Conservation (phyloP, 2,888 invertebrate genomes). For the Lasioglossum oenotherae region DNA sequence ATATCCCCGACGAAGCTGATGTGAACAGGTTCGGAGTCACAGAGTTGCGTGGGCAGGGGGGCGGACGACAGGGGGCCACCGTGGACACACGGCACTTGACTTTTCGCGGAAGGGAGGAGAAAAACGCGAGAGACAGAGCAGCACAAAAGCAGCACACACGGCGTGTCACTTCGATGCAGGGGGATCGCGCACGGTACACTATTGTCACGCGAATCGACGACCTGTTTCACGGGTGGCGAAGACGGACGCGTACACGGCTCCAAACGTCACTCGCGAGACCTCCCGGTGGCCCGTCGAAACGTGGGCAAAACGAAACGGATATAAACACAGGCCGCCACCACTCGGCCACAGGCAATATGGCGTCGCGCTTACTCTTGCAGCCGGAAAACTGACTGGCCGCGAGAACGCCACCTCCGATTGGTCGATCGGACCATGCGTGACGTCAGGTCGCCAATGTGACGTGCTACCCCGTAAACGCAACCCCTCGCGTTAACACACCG, state of each 20-base stretch:
- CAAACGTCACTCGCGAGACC: slow-evolving; percentile 68
- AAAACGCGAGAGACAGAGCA: slow-evolving; percentile 19
- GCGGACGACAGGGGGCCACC: slow-evolving; percentile 24
- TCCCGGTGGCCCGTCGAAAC: slow-evolving; percentile 67
- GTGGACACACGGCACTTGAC: slow-evolving; percentile 32
- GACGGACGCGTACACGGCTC: slow-evolving; percentile 61
- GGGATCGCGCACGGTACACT: slow-evolving; percentile 60
- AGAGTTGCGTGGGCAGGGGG: slow-evolving; percentile 28
- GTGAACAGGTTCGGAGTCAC: slow-evolving; percentile 13
- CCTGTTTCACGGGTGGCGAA: slow-evolving; percentile 61
- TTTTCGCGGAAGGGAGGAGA: slow-evolving; percentile 42
- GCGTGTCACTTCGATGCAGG: slow-evolving; percentile 49
- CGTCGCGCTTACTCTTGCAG: slow-evolving; percentile 79
- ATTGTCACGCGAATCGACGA: slow-evolving; percentile 60
- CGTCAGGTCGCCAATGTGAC: slow-evolving; percentile 83
- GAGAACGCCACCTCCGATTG: slow-evolving; percentile 86
- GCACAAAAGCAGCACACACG: slow-evolving; percentile 37
- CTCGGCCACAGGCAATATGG: slow-evolving; percentile 79
- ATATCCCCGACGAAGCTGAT: slow-evolving; percentile 29
- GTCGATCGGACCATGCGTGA: slow-evolving; percentile 87
- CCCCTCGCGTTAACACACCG: slow-evolving; percentile 59
- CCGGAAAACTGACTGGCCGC: slow-evolving; percentile 84
- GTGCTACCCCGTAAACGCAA: slow-evolving; percentile 66
- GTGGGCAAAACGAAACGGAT: slow-evolving; percentile 72
- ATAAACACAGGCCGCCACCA: slow-evolving; percentile 77